These are phyloP conservation scores for Porites lobata DNA, from an alignment of 92 coral and sea anemone genomes.

Conservation along the genomic window DNA sequence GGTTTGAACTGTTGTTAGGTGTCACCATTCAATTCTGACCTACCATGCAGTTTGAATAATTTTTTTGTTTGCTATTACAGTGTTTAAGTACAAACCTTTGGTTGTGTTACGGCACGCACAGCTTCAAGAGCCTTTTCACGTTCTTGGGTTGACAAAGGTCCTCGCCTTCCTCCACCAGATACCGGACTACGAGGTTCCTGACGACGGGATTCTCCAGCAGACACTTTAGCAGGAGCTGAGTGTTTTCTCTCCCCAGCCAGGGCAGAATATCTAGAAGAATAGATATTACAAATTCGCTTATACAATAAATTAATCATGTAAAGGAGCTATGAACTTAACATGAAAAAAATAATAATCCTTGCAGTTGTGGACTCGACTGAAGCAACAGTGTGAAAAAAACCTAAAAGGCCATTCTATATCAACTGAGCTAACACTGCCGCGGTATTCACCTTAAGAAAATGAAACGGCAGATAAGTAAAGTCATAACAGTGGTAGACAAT, in stretches of 20 bases:
- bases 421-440: too few species aligned
- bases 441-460: too few species aligned
- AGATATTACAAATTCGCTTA: background rate
- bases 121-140: slow-evolving; percentile 93
- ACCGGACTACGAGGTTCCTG: slow-evolving; percentile 86
- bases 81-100: slow-evolving; percentile 39
- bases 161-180: slow-evolving; percentile 74
- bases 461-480: too few species aligned
- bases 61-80: too few species aligned
- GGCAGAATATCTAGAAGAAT: slow-evolving; percentile 81
- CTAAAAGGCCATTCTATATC: too few species aligned
- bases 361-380: too few species aligned
- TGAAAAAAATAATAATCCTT: too few species aligned
- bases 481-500: too few species aligned
- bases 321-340: too few species aligned
- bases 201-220: slow-evolving; percentile 82
- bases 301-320: too few species aligned
- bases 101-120: slow-evolving; percentile 68
- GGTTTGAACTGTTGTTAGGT: background rate
- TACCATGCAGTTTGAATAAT: background rate
- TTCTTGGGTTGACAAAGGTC: slow-evolving; percentile 52
- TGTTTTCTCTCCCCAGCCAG: slow-evolving; percentile 85
- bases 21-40: background rate
- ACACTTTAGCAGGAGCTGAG: slow-evolving; percentile 79
- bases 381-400: too few species aligned